A percentile compares a stretch with the other conserved stretches of the same genome.
Conservation (phyloP, 2,113 vertebrate genomes). For the Piaya cayana region DNA sequence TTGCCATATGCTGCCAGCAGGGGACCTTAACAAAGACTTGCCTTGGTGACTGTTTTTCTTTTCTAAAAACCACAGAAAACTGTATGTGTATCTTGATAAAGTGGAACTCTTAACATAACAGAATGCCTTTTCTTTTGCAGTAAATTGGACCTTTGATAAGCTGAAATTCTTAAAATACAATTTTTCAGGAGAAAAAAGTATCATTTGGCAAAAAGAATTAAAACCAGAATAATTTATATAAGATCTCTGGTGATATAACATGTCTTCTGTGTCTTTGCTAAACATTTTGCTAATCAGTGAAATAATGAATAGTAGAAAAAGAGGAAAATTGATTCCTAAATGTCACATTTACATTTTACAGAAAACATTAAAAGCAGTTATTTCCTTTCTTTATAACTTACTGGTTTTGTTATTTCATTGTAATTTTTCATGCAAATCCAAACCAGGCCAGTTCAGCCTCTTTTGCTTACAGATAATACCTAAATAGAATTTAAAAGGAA, state of each 20-base stretch:
- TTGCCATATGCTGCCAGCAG: background rate
- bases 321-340: conserved; percentile 4
- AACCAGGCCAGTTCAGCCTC: background rate
- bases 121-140: background rate
- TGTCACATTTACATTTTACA: conserved; percentile 40
- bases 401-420: conserved; percentile 27
- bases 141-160: background rate
- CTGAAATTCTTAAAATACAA: background rate
- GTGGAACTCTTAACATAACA: background rate
- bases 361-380: conserved; percentile 38
- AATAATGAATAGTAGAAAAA: conserved; percentile 35
- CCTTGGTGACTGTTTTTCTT: background rate
- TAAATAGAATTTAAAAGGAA: conserved; percentile 18
- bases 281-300: background rate
- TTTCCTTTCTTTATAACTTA: conserved; percentile 33
- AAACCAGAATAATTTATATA: background rate
- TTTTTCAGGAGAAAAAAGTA: background rate
- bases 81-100: background rate
- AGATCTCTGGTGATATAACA: background rate
- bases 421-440: conserved; percentile 1
- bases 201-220: background rate
- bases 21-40: background rate
- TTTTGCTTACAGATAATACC: conserved; percentile 28
- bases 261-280: background rate
- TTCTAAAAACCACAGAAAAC: background rate